These are phyloP conservation scores for Cydia fagiglandana DNA, from an alignment of 1,140 invertebrate species.

Conservation along the genomic window DNA sequence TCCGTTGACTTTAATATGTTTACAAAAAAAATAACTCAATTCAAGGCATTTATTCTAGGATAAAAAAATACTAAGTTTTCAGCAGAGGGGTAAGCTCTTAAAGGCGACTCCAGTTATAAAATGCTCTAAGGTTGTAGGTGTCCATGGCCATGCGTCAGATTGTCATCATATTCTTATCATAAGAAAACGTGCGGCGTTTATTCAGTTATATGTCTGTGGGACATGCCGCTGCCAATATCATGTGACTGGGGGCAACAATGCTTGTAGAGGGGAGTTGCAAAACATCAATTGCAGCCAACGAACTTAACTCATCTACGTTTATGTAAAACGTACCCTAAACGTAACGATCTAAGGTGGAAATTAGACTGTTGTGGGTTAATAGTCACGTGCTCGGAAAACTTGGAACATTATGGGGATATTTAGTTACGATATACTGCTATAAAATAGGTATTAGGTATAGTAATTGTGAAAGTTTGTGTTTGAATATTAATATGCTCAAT, in stretches of 20 bases:
- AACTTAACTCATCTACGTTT: too few species aligned
- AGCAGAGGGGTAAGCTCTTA: too few species aligned
- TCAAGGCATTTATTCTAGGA: too few species aligned
- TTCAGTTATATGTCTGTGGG: not conserved
- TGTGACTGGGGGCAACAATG: constrained; percentile 51
- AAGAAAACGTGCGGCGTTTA: not conserved
- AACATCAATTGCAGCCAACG: not conserved
- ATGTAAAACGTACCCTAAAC: not conserved
- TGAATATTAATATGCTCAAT: too few species aligned
- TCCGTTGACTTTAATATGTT: too few species aligned
- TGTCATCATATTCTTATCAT: too few species aligned
- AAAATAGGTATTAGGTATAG: not conserved
- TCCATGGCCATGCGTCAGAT: too few species aligned
- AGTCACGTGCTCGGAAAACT: constrained; percentile 35
- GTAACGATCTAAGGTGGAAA: not conserved
- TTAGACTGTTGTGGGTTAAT: not conserved
- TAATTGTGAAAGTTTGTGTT: not conserved
- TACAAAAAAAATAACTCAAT: too few species aligned
- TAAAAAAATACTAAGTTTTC: too few species aligned
- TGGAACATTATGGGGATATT: constrained; percentile 55
- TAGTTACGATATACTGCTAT: constrained; percentile 48
- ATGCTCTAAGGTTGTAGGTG: too few species aligned
- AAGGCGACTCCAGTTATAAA: too few species aligned
- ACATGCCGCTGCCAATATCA: constrained; percentile 29
- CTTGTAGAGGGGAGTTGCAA: constrained; percentile 16